Base-by-base conservation (phyloP, 1,140 invertebrate genomes). In the Calephelis nemesis region DNA sequence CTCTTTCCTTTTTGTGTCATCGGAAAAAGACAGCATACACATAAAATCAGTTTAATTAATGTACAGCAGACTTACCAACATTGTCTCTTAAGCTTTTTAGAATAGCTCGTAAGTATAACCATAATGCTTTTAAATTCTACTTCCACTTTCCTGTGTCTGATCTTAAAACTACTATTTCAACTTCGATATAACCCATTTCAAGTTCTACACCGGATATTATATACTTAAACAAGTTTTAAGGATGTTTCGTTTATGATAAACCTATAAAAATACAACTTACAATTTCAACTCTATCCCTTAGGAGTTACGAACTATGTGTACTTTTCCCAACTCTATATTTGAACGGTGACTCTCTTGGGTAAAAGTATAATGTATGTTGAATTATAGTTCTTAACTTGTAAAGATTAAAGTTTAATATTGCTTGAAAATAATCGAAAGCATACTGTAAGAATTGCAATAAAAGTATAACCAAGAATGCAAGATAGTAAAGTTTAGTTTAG, bases 161-260 rank as follows among this genome's bases (percentile, higher is more conserved):
- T 58, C 54, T 58, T 58, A 58, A 58, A 58, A 58, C 54, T 58
- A 58, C 54, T 58, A 58, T 39, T 58, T 58, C 54, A 58, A 58
- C 54, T 58, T 58, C 54, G 30, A 39, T 58, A 58, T 39, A 39
- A 58, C 54, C 54, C 54, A 49, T 70, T 65, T 58, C 68, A 63
- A 67, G 65, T 62, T 67, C 39, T 68, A 65, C 68, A 72, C 62
- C 72, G 75, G 73, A 77, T 77, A 74, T 77, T 74, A 74, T 74
- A 77, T 77, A 68, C 73, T 77, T 74, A 73, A 71, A 70, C 63
- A 73, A 75, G 69, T 76, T 70, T 54, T 45, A n/a, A 52, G 52
- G 49, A 42, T 58, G 54, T 39, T 58, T 58, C 54, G 54, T 58
- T 58, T 58, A 58, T 58, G 54, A 58, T 58, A 30, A 58, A 58